Conservation (phyloP, 2,888 invertebrate genomes). For the Dilophus febrilis region DNA sequence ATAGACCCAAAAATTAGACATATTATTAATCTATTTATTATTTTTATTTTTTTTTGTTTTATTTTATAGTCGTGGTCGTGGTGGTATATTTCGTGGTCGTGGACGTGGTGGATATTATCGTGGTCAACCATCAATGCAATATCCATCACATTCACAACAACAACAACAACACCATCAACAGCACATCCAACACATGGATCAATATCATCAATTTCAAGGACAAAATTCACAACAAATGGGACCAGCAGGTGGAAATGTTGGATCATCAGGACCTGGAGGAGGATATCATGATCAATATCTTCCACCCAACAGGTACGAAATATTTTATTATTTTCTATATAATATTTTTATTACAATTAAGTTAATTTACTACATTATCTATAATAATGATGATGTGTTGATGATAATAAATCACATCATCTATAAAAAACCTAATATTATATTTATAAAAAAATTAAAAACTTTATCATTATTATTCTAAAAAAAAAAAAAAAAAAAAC, state of each 20-base stretch:
- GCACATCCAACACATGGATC: slow-evolving; percentile 3
- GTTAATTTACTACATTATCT: too few relatives aligned
- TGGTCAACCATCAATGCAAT: background rate
- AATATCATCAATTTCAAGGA: background rate
- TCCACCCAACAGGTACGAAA: slow-evolving; percentile 11
- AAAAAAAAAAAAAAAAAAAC: too few relatives aligned
- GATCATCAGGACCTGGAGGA: too few relatives aligned
- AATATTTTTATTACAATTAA: too few relatives aligned
- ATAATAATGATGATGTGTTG: too few relatives aligned
- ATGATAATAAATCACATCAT: too few relatives aligned
- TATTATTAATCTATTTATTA: too few relatives aligned
- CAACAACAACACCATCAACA: slow-evolving; percentile 5
- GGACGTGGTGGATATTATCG: slow-evolving; percentile 4
- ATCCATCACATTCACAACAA: slow-evolving; percentile 4
- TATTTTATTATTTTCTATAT: slow-evolving; percentile 5
- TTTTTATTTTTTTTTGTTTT: background rate
- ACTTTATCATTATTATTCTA: too few relatives aligned
- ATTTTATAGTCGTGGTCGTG: slow-evolving; percentile 8
- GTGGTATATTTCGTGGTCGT: slow-evolving; percentile 8
- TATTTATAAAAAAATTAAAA: too few relatives aligned
- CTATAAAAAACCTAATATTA: too few relatives aligned
- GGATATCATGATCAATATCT: too few relatives aligned
- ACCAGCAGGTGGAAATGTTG: slow-evolving; percentile 1
- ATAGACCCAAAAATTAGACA: too few relatives aligned
- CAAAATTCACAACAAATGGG: background rate